These are phyloP conservation scores for Plebejus anna DNA, from an alignment of 2,888 invertebrate species.

Conservation along the genomic window DNA sequence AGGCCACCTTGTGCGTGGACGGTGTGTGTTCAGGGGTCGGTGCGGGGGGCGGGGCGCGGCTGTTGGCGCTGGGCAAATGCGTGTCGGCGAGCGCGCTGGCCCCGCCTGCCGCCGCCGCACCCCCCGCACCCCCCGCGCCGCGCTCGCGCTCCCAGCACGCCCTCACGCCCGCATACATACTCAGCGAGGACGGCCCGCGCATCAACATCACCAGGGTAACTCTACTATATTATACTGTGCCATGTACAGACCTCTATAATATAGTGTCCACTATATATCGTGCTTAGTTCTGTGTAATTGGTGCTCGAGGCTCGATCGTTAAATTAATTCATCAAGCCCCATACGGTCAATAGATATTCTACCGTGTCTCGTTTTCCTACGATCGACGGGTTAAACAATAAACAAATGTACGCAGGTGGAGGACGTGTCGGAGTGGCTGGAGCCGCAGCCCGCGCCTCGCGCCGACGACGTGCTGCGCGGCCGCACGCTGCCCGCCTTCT, in stretches of 20 bases:
- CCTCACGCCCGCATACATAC: conserved; percentile 65
- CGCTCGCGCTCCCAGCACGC: conserved; percentile 52
- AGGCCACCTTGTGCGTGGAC: background rate
- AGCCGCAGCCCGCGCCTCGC: conserved; percentile 58
- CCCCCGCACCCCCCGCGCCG: conserved; percentile 38
- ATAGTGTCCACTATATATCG: too few relatives aligned
- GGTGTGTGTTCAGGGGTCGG: conserved; percentile 43
- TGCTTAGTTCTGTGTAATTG: too few relatives aligned
- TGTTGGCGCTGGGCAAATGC: conserved; percentile 63
- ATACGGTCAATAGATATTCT: too few relatives aligned
- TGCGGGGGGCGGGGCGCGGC: conserved; percentile 37
- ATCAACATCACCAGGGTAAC: conserved; percentile 65
- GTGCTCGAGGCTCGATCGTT: too few relatives aligned
- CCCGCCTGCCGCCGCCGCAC: conserved; percentile 41
- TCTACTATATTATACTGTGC: background rate
- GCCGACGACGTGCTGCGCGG: conserved; percentile 47
- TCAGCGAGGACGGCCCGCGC: conserved; percentile 52
- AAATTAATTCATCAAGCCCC: too few relatives aligned
- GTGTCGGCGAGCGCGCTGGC: conserved; percentile 67
- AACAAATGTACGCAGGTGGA: conserved; percentile 54
- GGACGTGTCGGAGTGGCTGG: conserved; percentile 70
- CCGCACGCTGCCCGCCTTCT: conserved; percentile 57
- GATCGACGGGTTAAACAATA: too few relatives aligned
- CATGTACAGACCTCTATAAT: too few relatives aligned
- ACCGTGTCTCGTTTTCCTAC: too few relatives aligned